Evolutionary conservation across 2,888 invertebrate species (phyloP).

Genomic region (Charanyca ferruginea): DNA sequence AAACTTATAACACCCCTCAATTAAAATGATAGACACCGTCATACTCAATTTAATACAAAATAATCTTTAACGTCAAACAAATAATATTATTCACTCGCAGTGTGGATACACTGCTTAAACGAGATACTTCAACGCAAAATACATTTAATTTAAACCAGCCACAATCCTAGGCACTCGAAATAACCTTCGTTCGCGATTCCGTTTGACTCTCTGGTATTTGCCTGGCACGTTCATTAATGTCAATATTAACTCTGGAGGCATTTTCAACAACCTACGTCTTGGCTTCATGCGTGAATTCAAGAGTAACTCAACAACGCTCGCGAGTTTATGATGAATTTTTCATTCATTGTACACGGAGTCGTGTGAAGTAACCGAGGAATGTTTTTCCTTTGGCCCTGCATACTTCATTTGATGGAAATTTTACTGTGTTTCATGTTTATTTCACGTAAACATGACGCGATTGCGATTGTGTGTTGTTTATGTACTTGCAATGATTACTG

Average conservation of each 20-base stretch:
- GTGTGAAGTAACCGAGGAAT: slow-evolving; percentile 37
- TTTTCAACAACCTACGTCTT: slow-evolving; percentile 58
- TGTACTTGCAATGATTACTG: slow-evolving; percentile 35
- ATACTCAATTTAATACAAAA: slow-evolving; percentile 15
- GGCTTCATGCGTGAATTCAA: slow-evolving; percentile 51
- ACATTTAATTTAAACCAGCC: slow-evolving; percentile 47
- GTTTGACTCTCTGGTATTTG: slow-evolving; percentile 68
- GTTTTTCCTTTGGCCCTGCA: slow-evolving; percentile 35
- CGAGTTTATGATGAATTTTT: slow-evolving; percentile 56
- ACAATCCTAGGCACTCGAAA: slow-evolving; percentile 58
- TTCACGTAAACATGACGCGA: slow-evolving; percentile 22
- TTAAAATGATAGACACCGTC: not conserved
- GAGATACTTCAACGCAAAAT: slow-evolving; percentile 23
- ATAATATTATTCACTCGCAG: not conserved
- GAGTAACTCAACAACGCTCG: slow-evolving; percentile 30
- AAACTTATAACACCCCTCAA: not conserved
- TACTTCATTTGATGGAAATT: slow-evolving; percentile 44
- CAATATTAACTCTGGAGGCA: slow-evolving; percentile 70
- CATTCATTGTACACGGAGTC: slow-evolving; percentile 40
- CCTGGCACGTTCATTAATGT: slow-evolving; percentile 71
- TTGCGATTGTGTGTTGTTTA: slow-evolving; percentile 30
- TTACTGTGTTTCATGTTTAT: slow-evolving; percentile 31
- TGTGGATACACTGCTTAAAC: slow-evolving; percentile 4
- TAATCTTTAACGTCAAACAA: slow-evolving; percentile 14
- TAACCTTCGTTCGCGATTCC: slow-evolving; percentile 62